Conservation (phyloP, 2,113 vertebrate genomes). For the Antigone vipio region DNA sequence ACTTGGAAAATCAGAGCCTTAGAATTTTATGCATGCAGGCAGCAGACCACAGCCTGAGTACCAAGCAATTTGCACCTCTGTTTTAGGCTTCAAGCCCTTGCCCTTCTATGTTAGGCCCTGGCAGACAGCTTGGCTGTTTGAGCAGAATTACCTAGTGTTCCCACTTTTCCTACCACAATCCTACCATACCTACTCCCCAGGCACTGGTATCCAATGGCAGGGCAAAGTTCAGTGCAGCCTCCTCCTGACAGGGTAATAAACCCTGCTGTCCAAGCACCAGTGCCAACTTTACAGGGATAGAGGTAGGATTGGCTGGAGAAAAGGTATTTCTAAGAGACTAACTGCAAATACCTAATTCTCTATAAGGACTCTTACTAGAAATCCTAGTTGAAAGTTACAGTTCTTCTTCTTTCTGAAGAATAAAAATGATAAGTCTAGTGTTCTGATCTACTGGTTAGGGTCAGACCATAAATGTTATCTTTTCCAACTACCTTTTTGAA, state of each 20-base stretch:
- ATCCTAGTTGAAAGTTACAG: neutral
- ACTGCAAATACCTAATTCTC: neutral
- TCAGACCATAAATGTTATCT: neutral
- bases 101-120: conserved; percentile 28
- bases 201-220: neutral
- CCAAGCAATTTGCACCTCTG: conserved; percentile 54
- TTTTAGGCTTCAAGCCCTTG: conserved; percentile 32
- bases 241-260: neutral
- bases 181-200: neutral
- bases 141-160: conserved; percentile 40
- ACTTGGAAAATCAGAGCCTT: conserved; percentile 52
- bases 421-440: neutral
- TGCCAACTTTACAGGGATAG: neutral
- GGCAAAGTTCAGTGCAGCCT: neutral
- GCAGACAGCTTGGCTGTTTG: conserved; percentile 41
- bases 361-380: neutral
- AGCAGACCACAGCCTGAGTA: conserved; percentile 43
- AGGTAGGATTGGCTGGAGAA: neutral
- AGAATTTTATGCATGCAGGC: conserved; percentile 42
- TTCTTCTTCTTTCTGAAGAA: neutral
- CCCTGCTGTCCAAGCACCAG: neutral
- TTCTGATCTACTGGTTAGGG: neutral
- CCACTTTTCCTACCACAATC: conserved; percentile 17
- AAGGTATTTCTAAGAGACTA: neutral
- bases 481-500: neutral